Percentiles rank a stretch among this genome's conserved stretches.
Conservation (phyloP, 2,113 vertebrate genomes). For the Piaya cayana region DNA sequence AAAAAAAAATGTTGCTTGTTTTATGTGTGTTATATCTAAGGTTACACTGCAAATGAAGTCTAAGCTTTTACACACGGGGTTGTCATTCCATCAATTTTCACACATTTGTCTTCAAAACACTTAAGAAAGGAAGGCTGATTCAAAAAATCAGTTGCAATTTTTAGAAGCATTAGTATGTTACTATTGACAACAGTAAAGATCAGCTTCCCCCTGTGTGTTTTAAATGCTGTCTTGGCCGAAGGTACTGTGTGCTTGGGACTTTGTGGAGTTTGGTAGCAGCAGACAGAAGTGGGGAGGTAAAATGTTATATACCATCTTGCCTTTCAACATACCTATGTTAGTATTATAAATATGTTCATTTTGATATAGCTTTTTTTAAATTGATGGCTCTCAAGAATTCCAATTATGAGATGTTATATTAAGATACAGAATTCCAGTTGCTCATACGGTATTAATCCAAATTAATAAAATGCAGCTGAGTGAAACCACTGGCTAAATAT, state of each 20-base stretch:
- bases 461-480: neutral
- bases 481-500: neutral
- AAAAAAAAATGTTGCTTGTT: neutral
- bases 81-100: neutral
- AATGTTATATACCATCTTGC: neutral
- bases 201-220: too few species aligned
- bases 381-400: neutral
- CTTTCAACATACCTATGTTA: neutral
- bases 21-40: neutral
- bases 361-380: neutral
- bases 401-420: neutral
- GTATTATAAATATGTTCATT: neutral
- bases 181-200: neutral
- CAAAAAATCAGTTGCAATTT: neutral
- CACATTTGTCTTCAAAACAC: neutral
- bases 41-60: neutral
- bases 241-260: too few species aligned
- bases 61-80: neutral
- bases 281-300: neutral
- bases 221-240: too few species aligned
- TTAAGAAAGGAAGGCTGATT: neutral
- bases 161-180: neutral
- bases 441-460: neutral
- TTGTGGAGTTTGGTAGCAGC: too few species aligned
- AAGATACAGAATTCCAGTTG: slow-evolving; percentile 32